Percentiles rank a stretch among this genome's conserved stretches.
These are phyloP conservation scores for Cyanoramphus novaezelandiae DNA, from an alignment of 2,113 vertebrate genomes.

Conservation along the genomic window DNA sequence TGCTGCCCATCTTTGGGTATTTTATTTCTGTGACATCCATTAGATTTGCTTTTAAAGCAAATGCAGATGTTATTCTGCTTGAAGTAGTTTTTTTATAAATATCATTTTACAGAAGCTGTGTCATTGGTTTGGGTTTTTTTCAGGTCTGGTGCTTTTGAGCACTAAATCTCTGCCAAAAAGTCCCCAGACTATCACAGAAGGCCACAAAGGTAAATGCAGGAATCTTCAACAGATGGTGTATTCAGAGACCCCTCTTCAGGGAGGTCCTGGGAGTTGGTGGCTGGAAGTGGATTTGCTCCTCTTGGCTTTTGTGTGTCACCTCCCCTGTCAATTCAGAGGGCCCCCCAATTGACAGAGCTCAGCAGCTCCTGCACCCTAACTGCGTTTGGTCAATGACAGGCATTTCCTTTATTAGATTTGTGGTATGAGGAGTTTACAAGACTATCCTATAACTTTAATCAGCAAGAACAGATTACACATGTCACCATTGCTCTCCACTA, in stretches of 20 bases:
- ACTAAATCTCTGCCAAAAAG: not conserved
- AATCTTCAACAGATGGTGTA: not conserved
- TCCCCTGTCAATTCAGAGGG: not conserved
- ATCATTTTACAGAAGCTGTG: not conserved
- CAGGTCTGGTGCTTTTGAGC: not conserved
- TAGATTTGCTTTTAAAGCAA: not conserved
- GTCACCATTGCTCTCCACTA: not conserved
- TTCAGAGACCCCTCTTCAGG: not conserved
- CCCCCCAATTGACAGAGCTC: not conserved
- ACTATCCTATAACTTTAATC: not conserved
- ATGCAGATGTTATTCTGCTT: not conserved
- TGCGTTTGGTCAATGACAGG: fast-evolving
- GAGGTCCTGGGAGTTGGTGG: not conserved
- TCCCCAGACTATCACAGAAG: not conserved
- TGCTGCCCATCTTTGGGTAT: not conserved
- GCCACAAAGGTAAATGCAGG: not conserved
- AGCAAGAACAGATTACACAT: not conserved
- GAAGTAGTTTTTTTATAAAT: not conserved
- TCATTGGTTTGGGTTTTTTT: not conserved
- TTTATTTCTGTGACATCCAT: not conserved
- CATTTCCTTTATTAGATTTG: not conserved
- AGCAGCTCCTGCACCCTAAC: not conserved
- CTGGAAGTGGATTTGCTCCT: not conserved
- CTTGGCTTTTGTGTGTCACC: not conserved
- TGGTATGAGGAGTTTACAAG: not conserved